These are phyloP conservation scores for Merops nubicus DNA, from an alignment of 2,113 vertebrate species.

Conservation along the genomic window DNA sequence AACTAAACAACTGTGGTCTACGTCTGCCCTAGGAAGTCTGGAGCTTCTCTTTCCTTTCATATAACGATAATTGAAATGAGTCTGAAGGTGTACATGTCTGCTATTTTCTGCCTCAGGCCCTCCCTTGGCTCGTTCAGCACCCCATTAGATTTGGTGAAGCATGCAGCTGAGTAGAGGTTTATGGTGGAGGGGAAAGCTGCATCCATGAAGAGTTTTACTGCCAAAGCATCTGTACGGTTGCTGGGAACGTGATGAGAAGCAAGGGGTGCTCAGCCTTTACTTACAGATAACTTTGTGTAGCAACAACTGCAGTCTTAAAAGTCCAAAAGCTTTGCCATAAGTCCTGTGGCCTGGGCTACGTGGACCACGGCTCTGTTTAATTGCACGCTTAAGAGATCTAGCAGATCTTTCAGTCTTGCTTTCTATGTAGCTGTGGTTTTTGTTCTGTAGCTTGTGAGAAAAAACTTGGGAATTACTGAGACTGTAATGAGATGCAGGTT, in stretches of 20 bases:
- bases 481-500: background rate
- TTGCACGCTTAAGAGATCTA: background rate
- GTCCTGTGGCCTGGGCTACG: accelerated
- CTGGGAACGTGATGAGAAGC: background rate
- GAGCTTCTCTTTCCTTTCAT: background rate
- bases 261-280: background rate
- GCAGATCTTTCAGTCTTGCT: background rate
- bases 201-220: background rate
- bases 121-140: background rate
- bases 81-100: accelerated
- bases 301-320: background rate
- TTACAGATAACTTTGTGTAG: background rate
- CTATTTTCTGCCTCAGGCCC: background rate
- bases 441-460: background rate
- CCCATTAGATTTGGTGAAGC: background rate
- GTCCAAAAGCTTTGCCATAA: background rate
- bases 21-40: background rate
- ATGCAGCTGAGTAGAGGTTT: background rate
- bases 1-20: background rate
- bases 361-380: background rate
- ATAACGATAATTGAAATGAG: background rate
- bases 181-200: background rate
- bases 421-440: background rate
- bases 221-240: background rate
- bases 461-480: background rate